Evolutionary conservation across 2,113 vertebrate species (phyloP).

Genomic region (Acrocephalus arundinaceus): DNA sequence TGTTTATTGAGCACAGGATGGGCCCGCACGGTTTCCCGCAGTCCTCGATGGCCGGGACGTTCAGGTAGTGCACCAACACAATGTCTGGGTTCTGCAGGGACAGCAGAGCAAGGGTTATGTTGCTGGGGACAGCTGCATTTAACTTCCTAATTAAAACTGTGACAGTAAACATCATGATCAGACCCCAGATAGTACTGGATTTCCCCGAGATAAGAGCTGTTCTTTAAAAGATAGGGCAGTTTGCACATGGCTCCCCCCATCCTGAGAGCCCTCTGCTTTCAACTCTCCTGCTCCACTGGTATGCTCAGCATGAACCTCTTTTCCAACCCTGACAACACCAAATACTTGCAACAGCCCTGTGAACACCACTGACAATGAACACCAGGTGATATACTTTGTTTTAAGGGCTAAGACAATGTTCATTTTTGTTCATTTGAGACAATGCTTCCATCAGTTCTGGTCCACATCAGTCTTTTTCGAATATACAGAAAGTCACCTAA

Average conservation of each 20-base stretch:
- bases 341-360: not conserved
- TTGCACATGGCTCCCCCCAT: not conserved
- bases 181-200: not conserved
- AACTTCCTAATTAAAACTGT: not conserved
- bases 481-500: not conserved
- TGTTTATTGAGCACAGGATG: constrained; percentile 98
- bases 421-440: not conserved
- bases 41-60: constrained; percentile 98
- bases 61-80: constrained; percentile 98
- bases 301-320: not conserved
- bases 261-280: not conserved
- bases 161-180: not conserved
- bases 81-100: constrained; percentile 93
- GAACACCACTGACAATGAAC: not conserved
- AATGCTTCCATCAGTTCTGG: not conserved
- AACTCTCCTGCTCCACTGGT: not conserved
- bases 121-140: not conserved
- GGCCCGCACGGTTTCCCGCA: constrained; percentile 98
- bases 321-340: not conserved
- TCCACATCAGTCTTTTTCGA: not conserved
- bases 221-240: not conserved
- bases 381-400: not conserved
- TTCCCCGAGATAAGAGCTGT: not conserved
- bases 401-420: too few relatives aligned
- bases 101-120: not conserved